These are phyloP conservation scores for Trididemnum clinides DNA, from an alignment of 23 tunicate species.

Conservation along the genomic window DNA sequence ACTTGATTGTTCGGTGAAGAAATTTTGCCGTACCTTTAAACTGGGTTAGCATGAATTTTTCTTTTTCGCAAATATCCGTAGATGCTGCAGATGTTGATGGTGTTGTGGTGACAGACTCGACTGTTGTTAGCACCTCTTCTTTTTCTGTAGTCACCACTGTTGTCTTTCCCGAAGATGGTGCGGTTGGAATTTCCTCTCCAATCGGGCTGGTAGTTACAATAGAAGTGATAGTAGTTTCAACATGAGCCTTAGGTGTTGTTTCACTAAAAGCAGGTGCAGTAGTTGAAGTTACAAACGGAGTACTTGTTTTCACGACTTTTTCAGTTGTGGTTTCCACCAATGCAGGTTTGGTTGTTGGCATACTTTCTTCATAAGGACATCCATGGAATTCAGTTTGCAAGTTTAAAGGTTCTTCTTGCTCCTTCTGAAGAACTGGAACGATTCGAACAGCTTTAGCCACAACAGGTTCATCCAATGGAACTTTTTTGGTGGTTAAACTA, in stretches of 20 bases:
- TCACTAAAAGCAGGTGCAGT: neutral
- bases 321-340: conserved; percentile 73
- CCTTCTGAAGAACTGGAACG: neutral
- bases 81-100: conserved; percentile 9
- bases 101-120: conserved; percentile 8
- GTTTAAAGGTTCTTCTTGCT: neutral
- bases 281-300: conserved; percentile 2
- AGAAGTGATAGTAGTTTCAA: conserved; percentile 54
- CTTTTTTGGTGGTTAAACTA: conserved; percentile 1
- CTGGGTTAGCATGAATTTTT: conserved; percentile 57
- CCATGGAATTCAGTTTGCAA: conserved; percentile 27
- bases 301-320: conserved; percentile 29
- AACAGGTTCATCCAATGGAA: conserved; percentile 35
- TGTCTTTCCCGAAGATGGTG: neutral
- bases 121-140: conserved; percentile 45
- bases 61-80: conserved; percentile 43
- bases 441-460: neutral
- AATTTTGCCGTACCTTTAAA: conserved; percentile 41
- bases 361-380: neutral
- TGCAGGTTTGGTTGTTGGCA: conserved; percentile 47
- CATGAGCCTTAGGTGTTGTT: conserved; percentile 6
- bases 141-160: conserved; percentile 39
- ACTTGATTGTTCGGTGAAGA: too few relatives aligned
- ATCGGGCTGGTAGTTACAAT: conserved; percentile 58
- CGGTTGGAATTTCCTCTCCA: neutral